Percentiles rank a stretch among this genome's conserved stretches.
Evolutionary conservation across 2,113 vertebrate species (phyloP).

Genomic region (Hippocampus comes): DNA sequence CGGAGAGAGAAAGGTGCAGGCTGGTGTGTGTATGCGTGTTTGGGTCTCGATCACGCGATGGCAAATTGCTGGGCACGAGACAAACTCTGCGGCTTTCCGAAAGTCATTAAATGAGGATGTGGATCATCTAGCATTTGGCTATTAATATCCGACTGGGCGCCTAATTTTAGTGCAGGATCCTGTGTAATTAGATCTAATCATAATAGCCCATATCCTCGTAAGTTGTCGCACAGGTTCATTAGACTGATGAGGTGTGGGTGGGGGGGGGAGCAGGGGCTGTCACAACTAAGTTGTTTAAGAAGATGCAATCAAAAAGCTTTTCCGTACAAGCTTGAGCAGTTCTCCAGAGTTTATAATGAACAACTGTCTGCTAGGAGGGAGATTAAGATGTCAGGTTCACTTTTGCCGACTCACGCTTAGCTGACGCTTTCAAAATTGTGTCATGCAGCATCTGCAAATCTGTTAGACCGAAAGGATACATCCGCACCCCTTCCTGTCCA

Average conservation of each 20-base stretch:
- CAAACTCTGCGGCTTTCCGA: constrained; percentile 42
- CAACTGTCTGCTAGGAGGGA: not conserved
- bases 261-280: not conserved
- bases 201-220: constrained; percentile 7
- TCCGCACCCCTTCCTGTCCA: not conserved
- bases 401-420: constrained; percentile 3
- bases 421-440: constrained; percentile 16
- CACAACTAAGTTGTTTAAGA: not conserved
- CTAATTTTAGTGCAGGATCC: constrained; percentile 32
- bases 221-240: constrained; percentile 10
- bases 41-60: constrained; percentile 45
- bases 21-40: constrained; percentile 43
- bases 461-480: not conserved
- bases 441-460: constrained; percentile 8
- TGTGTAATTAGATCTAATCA: constrained; percentile 45
- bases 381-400: constrained; percentile 10
- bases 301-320: not conserved
- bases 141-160: constrained; percentile 30
- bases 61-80: constrained; percentile 44
- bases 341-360: not conserved
- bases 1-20: constrained; percentile 49
- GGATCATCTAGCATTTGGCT: constrained; percentile 16
- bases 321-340: not conserved
- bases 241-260: not conserved
- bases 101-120: constrained; percentile 33